Evolutionary conservation across 2,113 vertebrate species (phyloP), one percentile per base, ranked within the genome.

Genomic region (Macrotus californicus): DNA sequence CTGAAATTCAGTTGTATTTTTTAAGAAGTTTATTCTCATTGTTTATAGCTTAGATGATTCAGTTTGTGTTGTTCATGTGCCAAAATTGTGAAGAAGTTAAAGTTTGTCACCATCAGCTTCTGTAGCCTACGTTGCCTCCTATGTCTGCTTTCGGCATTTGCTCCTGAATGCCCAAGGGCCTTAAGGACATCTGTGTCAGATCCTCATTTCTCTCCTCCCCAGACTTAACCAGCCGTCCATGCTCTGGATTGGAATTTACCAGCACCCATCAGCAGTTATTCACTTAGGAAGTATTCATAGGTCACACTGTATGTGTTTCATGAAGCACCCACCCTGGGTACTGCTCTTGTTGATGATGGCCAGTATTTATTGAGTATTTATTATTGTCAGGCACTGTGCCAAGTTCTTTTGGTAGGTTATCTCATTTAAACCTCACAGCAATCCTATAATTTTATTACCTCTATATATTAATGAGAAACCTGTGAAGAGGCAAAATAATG

Each of bases 11-110:
- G 93, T 84, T 94, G 85, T 93, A 80, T 76, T 95, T 93, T 96
- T 96, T 73, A 95, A 97, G 84, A 94, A 83, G 59, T 81, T 88
- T 94, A 81, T 95, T 86, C 72, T 90, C 48, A 36, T 94, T 94
- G 77, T 96, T 94, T 76, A 70, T 86, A 87, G 88, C 73, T 70
- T 56, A 80, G 76, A 94, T 83, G 66, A 94, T 91, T 94, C 39
- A 19, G 73, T 75, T 93, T 92, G 88, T 96, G 48, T 86, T 89
- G 59, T 93, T 94, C 96, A 16, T 22, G 66, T 10, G 83, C 61
- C 61, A 96, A 92, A 95, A 86, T 84, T 86, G 66, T 84, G 43
- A 86, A 86, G n/a, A 96, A 80, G 79, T 66, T 67, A 34, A 75
- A 31, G 8, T 79, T 69, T 94, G 77, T 85, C 76, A 36, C 77